Percentiles rank a stretch among this genome's conserved stretches.
Conservation (phyloP, 2,113 vertebrate species). For the Malurus elegans region DNA sequence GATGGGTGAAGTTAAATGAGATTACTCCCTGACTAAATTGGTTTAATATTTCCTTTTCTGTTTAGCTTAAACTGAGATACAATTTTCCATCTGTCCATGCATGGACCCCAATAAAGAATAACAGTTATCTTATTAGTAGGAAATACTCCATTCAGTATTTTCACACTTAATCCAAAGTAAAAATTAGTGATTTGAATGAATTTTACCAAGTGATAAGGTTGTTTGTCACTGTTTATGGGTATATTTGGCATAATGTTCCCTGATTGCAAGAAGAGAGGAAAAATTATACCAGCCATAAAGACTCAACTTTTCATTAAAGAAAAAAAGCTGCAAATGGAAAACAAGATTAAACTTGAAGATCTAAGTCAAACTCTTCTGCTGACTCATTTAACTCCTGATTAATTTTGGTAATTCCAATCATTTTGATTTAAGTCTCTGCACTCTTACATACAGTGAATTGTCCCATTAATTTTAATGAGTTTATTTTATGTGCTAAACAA, state of each 20-base stretch:
- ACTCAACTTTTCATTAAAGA: background rate
- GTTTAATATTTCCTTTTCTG: background rate
- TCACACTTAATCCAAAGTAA: background rate
- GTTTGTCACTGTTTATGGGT: background rate
- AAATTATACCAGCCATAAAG: background rate
- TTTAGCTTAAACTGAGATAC: background rate
- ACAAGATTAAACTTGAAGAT: background rate
- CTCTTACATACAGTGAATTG: background rate
- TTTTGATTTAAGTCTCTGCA: background rate
- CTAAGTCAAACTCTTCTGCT: background rate
- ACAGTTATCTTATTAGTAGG: background rate
- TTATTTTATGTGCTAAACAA: background rate
- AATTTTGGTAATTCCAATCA: background rate
- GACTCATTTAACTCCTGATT: background rate
- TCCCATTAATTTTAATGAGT: conserved; percentile 16
- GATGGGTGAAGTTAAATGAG: background rate
- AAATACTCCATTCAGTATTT: background rate
- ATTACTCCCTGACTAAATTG: background rate
- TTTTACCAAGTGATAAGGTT: background rate
- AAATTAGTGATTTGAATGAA: background rate
- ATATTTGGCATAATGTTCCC: background rate
- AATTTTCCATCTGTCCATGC: background rate
- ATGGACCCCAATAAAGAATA: background rate
- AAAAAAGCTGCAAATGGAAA: background rate
- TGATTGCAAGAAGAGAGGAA: background rate